Percentiles rank a stretch among this genome's conserved stretches.
phyloP scores from a whole-genome alignment of 1,140 invertebrate species.

The Pantala flavescens region DNA sequence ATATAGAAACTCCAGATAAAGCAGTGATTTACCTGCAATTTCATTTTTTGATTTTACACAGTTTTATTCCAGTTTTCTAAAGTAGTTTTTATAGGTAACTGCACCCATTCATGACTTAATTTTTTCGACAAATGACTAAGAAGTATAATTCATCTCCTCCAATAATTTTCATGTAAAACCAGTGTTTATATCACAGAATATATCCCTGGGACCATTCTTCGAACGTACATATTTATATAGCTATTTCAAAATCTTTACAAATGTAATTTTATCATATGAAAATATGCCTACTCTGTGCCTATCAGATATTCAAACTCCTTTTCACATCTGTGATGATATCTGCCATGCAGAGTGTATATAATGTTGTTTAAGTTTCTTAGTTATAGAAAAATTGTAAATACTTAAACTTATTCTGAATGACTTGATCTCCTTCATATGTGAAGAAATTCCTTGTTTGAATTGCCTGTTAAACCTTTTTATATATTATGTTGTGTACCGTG shows the following conservation, averaged over 20 bases:
- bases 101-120: too few species aligned
- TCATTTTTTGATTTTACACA: too few species aligned
- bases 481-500: neutral
- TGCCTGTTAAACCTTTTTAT: neutral
- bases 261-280: neutral
- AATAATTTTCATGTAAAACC: too few species aligned
- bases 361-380: neutral
- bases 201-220: conserved; percentile 11
- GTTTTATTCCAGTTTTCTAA: too few species aligned
- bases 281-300: conserved; percentile 16
- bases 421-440: neutral
- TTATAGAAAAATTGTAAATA: neutral
- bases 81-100: too few species aligned
- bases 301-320: conserved; percentile 1
- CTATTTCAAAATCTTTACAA: conserved; percentile 5
- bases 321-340: conserved; percentile 16
- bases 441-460: neutral
- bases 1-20: too few species aligned
- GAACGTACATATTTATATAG: conserved; percentile 6
- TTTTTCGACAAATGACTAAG: too few species aligned
- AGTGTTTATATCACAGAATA: too few species aligned
- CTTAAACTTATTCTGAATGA: neutral
- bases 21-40: too few species aligned
- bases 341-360: conserved; percentile 17
- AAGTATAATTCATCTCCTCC: too few species aligned